A percentile compares a stretch with the other conserved stretches of the same genome.
Evolutionary conservation across 2,797 vertebrate genomes (phyloP).

Genomic region (Crenichthys baileyi): DNA sequence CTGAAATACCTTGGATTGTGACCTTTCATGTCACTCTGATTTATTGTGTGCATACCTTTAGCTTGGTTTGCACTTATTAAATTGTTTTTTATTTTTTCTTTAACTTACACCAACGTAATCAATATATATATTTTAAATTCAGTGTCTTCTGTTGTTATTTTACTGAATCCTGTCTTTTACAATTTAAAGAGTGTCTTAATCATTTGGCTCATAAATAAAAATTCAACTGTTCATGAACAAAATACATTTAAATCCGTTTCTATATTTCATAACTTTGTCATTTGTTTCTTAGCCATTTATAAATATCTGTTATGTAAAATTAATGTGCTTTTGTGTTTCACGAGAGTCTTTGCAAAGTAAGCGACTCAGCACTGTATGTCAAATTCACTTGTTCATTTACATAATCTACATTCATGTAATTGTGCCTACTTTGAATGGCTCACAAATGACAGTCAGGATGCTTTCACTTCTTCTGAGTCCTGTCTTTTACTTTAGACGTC

Average conservation of each 20-base stretch:
- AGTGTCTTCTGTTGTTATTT: background rate
- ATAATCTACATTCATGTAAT: background rate
- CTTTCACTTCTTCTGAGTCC: background rate
- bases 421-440: background rate
- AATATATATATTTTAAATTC: background rate
- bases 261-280: background rate
- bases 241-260: background rate
- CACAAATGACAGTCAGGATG: background rate
- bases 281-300: background rate
- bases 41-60: conserved; percentile 1
- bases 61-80: background rate
- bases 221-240: too few species aligned
- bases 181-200: background rate
- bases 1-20: background rate
- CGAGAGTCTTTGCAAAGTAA: background rate
- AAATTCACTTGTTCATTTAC: background rate
- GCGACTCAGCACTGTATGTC: background rate
- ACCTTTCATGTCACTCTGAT: background rate
- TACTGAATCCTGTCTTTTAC: background rate
- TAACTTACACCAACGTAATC: background rate
- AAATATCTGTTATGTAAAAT: background rate
- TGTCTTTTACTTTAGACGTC: background rate
- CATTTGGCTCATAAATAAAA: background rate
- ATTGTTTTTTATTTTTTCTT: background rate
- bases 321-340: background rate